phyloP scores from a whole-genome alignment of 2,888 invertebrate genomes.

The Dromius quadrimaculatus region DNA sequence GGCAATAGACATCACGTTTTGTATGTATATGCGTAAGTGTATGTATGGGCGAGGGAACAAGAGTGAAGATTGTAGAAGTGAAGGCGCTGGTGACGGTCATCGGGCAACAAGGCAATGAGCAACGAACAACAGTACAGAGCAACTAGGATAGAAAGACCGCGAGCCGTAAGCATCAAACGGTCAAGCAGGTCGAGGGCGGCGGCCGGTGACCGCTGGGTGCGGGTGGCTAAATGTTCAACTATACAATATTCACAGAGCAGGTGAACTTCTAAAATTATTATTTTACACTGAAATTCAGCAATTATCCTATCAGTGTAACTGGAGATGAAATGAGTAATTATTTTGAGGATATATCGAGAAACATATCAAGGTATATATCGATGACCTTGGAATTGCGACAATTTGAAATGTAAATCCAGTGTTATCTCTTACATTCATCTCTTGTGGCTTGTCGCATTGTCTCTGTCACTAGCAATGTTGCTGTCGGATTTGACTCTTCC shows the following conservation, averaged over 20 bases:
- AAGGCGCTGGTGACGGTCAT: neutral
- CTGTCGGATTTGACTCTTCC: neutral
- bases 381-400: conserved; percentile 55
- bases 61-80: neutral
- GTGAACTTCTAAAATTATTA: too few relatives aligned
- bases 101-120: neutral
- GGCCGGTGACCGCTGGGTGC: conserved; percentile 16
- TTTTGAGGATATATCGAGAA: too few relatives aligned
- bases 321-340: too few relatives aligned
- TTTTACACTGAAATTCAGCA: too few relatives aligned
- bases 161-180: conserved; percentile 38
- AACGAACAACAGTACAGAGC: too few relatives aligned
- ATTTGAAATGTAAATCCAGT: conserved; percentile 55
- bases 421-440: conserved; percentile 42
- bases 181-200: conserved; percentile 43
- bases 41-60: neutral
- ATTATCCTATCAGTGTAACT: too few relatives aligned
- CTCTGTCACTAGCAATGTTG: conserved; percentile 8
- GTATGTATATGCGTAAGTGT: conserved; percentile 13
- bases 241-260: too few relatives aligned
- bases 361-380: too few relatives aligned
- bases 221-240: too few relatives aligned
- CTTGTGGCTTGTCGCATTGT: conserved; percentile 17
- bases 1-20: neutral
- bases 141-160: conserved; percentile 25